Base-by-base conservation (phyloP, 2,797 vertebrate species). In the Cuculus canorus region DNA sequence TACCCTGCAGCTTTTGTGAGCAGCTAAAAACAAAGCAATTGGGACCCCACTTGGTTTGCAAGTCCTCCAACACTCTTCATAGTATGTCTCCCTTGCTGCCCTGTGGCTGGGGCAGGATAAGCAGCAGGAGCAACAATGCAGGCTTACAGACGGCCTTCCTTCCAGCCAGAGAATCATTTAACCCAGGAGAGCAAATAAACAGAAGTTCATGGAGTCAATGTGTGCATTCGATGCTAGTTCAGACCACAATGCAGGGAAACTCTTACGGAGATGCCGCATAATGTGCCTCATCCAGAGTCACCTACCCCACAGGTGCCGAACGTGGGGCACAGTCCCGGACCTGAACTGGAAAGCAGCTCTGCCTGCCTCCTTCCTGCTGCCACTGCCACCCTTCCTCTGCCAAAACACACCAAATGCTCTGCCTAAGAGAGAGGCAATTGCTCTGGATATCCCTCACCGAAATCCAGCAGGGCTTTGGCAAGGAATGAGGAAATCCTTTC, bases 281-380 rank as follows among this genome's bases (percentile, higher is more conserved):
- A 39, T 48, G 13, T 12, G 22, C 10, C 61, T 45, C 77, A 71
- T 15, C 77, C 25, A 70, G 41, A 11, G 53, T 57, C 69, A 92
- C 53, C 39, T 7, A 65, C 19, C 53, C 80, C 30, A 13, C 0
- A 1, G 33, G 61, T 8, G 1, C 16, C 1, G 0, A 57, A 59
- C 3, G 2, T 2, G 41, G 57, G 82, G 60, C 47, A 80, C 30
- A 2, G 1, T 39, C 66, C 57, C 1, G 2, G 32, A 50, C 54
- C 75, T 53, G 13, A 2, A 7, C 4, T 11, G 15, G 24, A 93
- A 88, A 66, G 56, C 45, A 81, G 37, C 60, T 70, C 57, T 86
- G 76, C 56, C 37, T 89, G 72, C 11, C 39, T 33, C 61, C 35
- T 60, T 90, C 21, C 63, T 82, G 56, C 64, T 4, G 6, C 64